phyloP scores from a whole-genome alignment of 2,113 vertebrate genomes.

The Hippocampus zosterae region DNA sequence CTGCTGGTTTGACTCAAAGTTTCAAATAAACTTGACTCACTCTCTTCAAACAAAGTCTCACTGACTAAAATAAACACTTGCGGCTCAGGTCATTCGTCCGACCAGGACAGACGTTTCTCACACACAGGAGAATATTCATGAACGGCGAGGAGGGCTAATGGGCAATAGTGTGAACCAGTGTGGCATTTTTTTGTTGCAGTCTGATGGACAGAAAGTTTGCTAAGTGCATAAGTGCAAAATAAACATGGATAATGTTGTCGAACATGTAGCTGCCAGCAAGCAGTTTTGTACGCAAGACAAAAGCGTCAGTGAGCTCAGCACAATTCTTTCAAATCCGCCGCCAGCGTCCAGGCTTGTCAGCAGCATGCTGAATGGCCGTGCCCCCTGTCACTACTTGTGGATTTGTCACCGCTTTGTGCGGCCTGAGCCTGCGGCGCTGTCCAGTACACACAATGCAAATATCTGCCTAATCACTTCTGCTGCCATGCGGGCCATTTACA shows the following conservation, averaged over 20 bases:
- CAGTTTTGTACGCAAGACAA: slow-evolving; percentile 57
- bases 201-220: neutral
- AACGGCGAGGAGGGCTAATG: too few relatives aligned
- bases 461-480: slow-evolving; percentile 74
- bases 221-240: slow-evolving; percentile 34
- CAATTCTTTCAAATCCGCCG: slow-evolving; percentile 65
- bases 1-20: slow-evolving; percentile 79
- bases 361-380: slow-evolving; percentile 63
- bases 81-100: neutral
- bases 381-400: slow-evolving; percentile 58
- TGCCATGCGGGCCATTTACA: slow-evolving; percentile 13
- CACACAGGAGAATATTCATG: too few relatives aligned
- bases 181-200: neutral
- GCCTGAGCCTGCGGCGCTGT: slow-evolving; percentile 51
- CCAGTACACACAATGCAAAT: slow-evolving; percentile 67
- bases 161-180: too few relatives aligned
- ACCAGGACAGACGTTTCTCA: neutral
- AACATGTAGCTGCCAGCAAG: slow-evolving; percentile 62
- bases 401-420: slow-evolving; percentile 71
- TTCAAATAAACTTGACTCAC: slow-evolving; percentile 89
- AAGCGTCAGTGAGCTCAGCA: slow-evolving; percentile 62
- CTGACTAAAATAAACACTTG: neutral
- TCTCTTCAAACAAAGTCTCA: slow-evolving; percentile 15
- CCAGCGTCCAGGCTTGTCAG: slow-evolving; percentile 47
- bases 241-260: slow-evolving; percentile 62